These are phyloP conservation scores for Sphyrna mokarran DNA, from an alignment of 2,113 vertebrate species.

Conservation along the genomic window DNA sequence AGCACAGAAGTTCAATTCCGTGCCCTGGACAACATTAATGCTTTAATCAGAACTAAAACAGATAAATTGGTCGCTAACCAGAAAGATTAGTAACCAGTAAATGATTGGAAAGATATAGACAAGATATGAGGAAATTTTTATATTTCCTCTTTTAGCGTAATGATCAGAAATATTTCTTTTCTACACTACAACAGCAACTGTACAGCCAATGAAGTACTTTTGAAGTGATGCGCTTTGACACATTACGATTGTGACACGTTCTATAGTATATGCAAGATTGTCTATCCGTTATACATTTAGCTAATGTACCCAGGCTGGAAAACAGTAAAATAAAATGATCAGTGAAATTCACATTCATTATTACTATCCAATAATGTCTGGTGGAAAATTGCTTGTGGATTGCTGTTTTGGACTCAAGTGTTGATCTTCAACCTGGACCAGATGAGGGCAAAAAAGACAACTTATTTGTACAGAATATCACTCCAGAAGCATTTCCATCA, in stretches of 20 bases:
- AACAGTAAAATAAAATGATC: background rate
- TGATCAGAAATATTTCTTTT: background rate
- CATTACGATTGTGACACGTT: background rate
- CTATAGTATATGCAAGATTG: background rate
- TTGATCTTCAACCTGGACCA: too few species aligned
- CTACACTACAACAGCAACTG: background rate
- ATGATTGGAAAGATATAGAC: background rate
- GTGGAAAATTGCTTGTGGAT: background rate
- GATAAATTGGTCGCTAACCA: background rate
- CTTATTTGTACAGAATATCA: background rate
- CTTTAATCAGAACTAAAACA: background rate
- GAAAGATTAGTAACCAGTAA: background rate
- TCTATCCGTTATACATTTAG: background rate
- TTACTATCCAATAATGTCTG: background rate
- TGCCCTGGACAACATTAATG: background rate
- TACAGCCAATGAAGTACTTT: background rate
- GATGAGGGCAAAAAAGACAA: background rate
- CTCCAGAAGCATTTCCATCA: background rate
- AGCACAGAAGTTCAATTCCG: background rate
- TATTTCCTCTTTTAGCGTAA: background rate
- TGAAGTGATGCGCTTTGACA: background rate
- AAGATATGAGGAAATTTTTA: background rate
- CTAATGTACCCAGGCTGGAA: background rate
- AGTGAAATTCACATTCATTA: background rate
- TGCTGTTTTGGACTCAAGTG: too few species aligned